Evolutionary conservation across 1,140 invertebrate genomes (phyloP).

Genomic region (Globodera ellingtonae): DNA sequence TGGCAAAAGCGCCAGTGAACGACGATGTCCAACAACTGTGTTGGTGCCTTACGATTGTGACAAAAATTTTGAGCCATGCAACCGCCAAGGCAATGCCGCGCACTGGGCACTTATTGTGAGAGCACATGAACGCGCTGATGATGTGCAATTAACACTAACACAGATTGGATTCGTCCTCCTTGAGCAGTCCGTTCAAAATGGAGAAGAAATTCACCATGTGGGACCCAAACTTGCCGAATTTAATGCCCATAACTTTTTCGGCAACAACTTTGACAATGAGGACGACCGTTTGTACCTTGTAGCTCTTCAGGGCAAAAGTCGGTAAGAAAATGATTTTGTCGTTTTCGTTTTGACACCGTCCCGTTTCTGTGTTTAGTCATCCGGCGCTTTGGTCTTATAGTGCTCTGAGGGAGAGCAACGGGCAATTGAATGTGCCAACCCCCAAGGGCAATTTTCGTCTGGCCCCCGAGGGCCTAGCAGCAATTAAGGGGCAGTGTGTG

Average conservation of each 20-base stretch:
- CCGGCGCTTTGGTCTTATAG: conserved; percentile 47
- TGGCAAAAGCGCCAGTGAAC: neutral
- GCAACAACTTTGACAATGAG: neutral
- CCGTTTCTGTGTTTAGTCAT: conserved; percentile 28
- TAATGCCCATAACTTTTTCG: neutral
- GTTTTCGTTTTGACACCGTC: neutral
- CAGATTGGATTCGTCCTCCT: conserved; percentile 38
- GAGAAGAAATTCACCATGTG: neutral
- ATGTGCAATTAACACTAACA: neutral
- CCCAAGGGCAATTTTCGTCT: conserved; percentile 26
- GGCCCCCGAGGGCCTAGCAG: conserved; percentile 35
- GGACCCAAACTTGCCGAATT: neutral
- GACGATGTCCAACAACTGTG: conserved; percentile 21
- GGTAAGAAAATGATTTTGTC: conserved; percentile 18
- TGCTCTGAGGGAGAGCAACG: conserved; percentile 41
- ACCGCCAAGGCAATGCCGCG: conserved; percentile 37
- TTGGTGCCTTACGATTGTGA: conserved; percentile 53
- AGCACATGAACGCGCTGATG: neutral
- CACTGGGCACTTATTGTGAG: conserved; percentile 48
- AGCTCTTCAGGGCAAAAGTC: conserved; percentile 54
- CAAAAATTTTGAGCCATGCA: conserved; percentile 49
- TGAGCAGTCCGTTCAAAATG: neutral
- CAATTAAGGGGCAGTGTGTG: conserved; percentile 28
- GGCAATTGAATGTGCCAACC: conserved; percentile 39
- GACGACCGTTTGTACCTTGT: conserved; percentile 35